These are phyloP conservation scores for Athalia rosae DNA, from an alignment of 2,888 invertebrate species.

Conservation along the genomic window DNA sequence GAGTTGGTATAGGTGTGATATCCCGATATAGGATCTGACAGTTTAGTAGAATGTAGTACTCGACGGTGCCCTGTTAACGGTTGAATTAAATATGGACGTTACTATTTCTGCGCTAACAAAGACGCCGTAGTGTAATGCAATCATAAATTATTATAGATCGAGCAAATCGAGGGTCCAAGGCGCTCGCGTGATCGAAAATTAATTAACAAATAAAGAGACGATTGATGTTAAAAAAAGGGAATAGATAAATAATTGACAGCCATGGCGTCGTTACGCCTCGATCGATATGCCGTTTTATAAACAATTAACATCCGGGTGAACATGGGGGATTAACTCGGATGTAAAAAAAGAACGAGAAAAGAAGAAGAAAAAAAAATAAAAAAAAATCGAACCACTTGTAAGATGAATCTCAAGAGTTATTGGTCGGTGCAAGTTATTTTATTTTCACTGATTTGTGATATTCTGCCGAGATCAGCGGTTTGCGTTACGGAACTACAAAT, in stretches of 20 bases:
- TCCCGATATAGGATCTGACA: conserved; percentile 2
- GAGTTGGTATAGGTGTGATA: conserved; percentile 1
- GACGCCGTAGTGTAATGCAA: too few relatives aligned
- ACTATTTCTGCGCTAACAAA: not conserved
- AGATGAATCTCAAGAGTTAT: conserved; percentile 48
- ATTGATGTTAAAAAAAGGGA: not conserved
- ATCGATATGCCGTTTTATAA: conserved; percentile 6
- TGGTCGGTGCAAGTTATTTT: conserved; percentile 48
- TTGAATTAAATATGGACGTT: not conserved
- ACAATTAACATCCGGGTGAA: conserved; percentile 19
- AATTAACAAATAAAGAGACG: not conserved
- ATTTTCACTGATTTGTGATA: conserved; percentile 35
- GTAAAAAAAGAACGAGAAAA: too few relatives aligned
- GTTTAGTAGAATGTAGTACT: conserved; percentile 10
- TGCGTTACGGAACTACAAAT: conserved; percentile 53
- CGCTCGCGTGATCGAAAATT: not conserved
- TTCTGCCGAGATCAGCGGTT: conserved; percentile 47
- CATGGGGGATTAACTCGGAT: conserved; percentile 35
- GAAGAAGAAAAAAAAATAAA: too few relatives aligned
- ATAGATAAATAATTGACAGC: not conserved
- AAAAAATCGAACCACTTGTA: not conserved
- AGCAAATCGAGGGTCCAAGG: not conserved
- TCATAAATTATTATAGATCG: not conserved
- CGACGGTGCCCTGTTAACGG: not conserved
- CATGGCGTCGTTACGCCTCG: conserved; percentile 8